phyloP scores from a whole-genome alignment of 53 echinoderm and acorn worm species.

The Crossaster papposus region DNA sequence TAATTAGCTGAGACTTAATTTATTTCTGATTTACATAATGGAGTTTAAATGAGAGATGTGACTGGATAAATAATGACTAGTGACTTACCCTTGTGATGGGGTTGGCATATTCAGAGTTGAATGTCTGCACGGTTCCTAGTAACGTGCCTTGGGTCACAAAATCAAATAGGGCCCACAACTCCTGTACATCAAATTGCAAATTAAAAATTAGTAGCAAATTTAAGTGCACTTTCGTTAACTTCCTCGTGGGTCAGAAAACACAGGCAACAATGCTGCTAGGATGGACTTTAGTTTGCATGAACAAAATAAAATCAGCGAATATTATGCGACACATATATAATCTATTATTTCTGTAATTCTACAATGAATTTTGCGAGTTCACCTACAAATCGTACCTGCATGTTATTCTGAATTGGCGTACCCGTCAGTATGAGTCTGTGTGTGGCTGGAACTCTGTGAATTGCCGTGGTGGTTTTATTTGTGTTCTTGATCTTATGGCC shows the following conservation, averaged over 20 bases:
- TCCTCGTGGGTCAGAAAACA: too few relatives aligned
- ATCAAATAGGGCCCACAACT: conserved; percentile 94
- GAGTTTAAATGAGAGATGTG: not conserved
- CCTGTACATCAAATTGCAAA: conserved; percentile 59
- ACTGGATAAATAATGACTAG: not conserved
- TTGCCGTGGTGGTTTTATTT: conserved; percentile 90
- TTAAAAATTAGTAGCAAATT: not conserved
- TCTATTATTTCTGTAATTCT: too few relatives aligned
- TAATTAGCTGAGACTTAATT: not conserved
- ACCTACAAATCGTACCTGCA: conserved; percentile 63
- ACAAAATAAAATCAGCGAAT: too few relatives aligned
- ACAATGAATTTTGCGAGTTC: too few relatives aligned
- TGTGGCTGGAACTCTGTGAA: conserved; percentile 76
- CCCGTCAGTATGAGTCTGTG: conserved; percentile 89
- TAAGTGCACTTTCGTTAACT: too few relatives aligned
- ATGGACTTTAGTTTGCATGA: too few relatives aligned
- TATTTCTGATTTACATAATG: not conserved
- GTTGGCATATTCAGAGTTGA: conserved; percentile 80
- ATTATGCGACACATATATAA: too few relatives aligned
- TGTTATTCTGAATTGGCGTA: conserved; percentile 94
- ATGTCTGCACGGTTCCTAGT: conserved; percentile 87
- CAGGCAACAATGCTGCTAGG: too few relatives aligned
- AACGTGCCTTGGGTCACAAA: conserved; percentile 96
- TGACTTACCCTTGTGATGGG: conserved; percentile 91
- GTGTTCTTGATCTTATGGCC: conserved; percentile 98